Conservation (phyloP, 2,113 vertebrate genomes). For the Neoarius graeffei region DNA sequence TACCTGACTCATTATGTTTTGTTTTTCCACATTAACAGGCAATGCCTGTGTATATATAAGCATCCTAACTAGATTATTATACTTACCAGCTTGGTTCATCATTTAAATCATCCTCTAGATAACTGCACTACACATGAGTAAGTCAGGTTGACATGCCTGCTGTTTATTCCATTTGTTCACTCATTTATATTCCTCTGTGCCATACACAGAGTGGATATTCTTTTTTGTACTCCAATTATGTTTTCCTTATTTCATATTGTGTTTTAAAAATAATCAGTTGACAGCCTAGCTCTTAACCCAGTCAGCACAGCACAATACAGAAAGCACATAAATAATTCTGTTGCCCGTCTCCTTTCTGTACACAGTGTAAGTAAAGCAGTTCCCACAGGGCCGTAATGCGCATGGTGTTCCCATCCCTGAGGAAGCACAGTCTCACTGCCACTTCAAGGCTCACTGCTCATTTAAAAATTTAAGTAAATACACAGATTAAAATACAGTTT, state of each 20-base stretch:
- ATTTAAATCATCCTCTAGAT: conserved; percentile 15
- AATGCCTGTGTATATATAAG: conserved; percentile 19
- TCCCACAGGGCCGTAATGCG: conserved; percentile 5
- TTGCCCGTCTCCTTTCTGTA: conserved; percentile 2
- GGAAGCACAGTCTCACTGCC: conserved; percentile 52
- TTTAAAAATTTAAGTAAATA: conserved; percentile 45
- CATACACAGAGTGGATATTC: not conserved
- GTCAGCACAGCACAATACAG: not conserved
- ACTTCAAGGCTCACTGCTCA: conserved; percentile 59
- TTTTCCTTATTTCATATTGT: not conserved
- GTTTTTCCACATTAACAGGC: conserved; percentile 24
- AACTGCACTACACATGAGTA: conserved; percentile 8
- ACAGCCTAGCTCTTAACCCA: not conserved
- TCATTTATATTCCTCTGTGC: conserved; percentile 21
- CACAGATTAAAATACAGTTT: conserved; percentile 55
- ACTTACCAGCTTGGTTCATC: conserved; percentile 32
- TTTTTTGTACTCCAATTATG: not conserved
- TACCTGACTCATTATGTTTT: conserved; percentile 24
- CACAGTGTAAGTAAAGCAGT: conserved; percentile 28
- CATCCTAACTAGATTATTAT: conserved; percentile 36
- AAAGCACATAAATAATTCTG: not conserved
- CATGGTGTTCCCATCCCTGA: conserved; percentile 40
- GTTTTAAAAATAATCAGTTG: not conserved
- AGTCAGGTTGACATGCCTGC: not conserved
- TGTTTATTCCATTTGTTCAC: not conserved